Evolutionary conservation across 2,797 vertebrate species (phyloP), one percentile per base, ranked within the genome.

Genomic region (Anableps anableps): DNA sequence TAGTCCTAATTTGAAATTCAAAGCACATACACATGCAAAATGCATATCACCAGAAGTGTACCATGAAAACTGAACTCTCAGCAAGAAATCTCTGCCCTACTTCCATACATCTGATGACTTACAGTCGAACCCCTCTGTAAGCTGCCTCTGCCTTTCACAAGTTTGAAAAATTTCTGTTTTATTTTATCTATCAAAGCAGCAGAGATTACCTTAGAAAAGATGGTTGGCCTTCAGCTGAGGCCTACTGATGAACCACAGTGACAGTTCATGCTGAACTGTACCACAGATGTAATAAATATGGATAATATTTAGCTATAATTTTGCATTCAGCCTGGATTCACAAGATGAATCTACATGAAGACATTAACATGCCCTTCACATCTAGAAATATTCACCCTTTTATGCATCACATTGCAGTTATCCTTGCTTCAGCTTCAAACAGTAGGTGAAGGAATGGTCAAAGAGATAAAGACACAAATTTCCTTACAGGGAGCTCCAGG

Each of bases 1-100:
- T 45, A 79, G 75, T 82, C 74, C 76, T 83, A 11, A 84, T 78
- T 70, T 80, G 11, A 23, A 34, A 82, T 83, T n/a, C 41, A 51
- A 72, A 77, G 76, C n/a, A 58, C 74, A 71, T 29, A 64, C 64
- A 62, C 74, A 77, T 45, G 23, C 45, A 48, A 48, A 31, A 48
- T 31, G 17, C 45, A 31, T 48, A 34, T 72, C 21, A 21, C 29
- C 16, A 72, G 66, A n/a, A 26, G 23, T 43, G 66, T 70, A 13
- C 66, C 36, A 70, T 26, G 2, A 43, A 68, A 41, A 68, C 21
- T 68, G 36, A 41, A 68, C 64, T 41, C 36, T 41, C 36, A 68
- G 64, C 64, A 68, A 70, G 38, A 70, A 70, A 43, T 70, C 4
- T 26, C 11, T 70, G 38, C 5, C 38, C 38, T n/a, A 43, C 66